phyloP scores from a whole-genome alignment of 2,113 vertebrate genomes.

The Alexandromys fortis region DNA sequence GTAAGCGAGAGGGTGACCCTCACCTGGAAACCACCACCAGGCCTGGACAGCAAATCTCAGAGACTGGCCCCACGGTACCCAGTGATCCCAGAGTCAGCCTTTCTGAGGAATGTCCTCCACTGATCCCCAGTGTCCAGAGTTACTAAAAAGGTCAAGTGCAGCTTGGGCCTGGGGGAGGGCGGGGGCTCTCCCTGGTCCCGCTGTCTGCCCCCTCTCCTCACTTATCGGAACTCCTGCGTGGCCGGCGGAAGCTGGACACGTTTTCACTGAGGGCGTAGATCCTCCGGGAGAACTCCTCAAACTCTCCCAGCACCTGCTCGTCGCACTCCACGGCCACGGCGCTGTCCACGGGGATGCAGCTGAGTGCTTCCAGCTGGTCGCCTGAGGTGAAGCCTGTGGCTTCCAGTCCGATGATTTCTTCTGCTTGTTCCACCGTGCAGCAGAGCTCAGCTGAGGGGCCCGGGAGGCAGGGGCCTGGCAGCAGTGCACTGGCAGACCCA shows the following conservation, averaged over 20 bases:
- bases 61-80: constrained; percentile 75
- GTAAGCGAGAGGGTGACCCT: constrained; percentile 67
- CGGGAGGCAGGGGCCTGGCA: constrained; percentile 14
- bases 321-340: constrained; percentile 97
- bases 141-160: constrained; percentile 92
- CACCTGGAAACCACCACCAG: constrained; percentile 64
- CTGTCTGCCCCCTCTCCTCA: constrained; percentile 79
- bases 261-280: constrained; percentile 98
- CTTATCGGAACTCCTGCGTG: constrained; percentile 96
- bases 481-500: background rate
- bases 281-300: constrained; percentile 97
- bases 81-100: constrained; percentile 70
- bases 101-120: constrained; percentile 81
- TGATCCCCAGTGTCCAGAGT: constrained; percentile 81
- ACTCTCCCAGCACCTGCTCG: constrained; percentile 97
- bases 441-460: constrained; percentile 74
- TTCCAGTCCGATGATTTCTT: constrained; percentile 97
- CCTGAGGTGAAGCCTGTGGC: constrained; percentile 89
- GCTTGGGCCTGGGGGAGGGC: constrained; percentile 77
- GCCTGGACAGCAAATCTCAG: constrained; percentile 74
- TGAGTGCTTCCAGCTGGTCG: constrained; percentile 92
- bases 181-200: constrained; percentile 37
- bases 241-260: constrained; percentile 95
- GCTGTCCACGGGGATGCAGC: constrained; percentile 95
- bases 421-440: constrained; percentile 95